phyloP scores from a whole-genome alignment of 2,888 invertebrate species.

The Diaprepes abbreviatus region DNA sequence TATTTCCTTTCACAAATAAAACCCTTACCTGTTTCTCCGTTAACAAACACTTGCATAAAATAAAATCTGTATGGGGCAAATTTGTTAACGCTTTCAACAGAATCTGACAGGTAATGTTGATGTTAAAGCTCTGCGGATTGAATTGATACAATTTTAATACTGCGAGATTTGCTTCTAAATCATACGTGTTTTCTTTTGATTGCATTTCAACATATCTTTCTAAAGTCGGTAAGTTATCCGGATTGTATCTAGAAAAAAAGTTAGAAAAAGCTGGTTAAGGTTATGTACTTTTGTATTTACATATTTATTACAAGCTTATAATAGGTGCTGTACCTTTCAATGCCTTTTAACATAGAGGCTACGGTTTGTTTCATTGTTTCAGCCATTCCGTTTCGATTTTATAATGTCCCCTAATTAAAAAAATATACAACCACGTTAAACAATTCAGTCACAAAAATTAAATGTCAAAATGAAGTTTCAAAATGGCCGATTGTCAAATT shows the following conservation, averaged over 20 bases:
- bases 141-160: constrained; percentile 97
- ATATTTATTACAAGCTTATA: no score
- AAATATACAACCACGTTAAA: neutral
- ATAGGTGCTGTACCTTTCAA: constrained; percentile 80
- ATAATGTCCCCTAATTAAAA: neutral
- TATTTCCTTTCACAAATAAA: no score
- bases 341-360: constrained; percentile 88
- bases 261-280: neutral
- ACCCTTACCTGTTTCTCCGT: constrained; percentile 77
- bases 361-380: constrained; percentile 90
- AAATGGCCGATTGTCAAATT: no score
- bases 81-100: constrained; percentile 96
- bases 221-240: constrained; percentile 90
- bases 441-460: neutral
- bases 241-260: constrained; percentile 84
- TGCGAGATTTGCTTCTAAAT: constrained; percentile 96
- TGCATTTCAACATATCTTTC: constrained; percentile 95
- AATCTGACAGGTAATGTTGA: constrained; percentile 89
- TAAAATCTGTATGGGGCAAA: constrained; percentile 97
- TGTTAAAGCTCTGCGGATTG: constrained; percentile 88
- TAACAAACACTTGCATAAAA: constrained; percentile 96
- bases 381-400: constrained; percentile 71
- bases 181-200: constrained; percentile 93
- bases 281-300: neutral
- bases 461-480: neutral